Base-by-base conservation (phyloP, 2,113 vertebrate genomes). In the Toxostoma redivivum region DNA sequence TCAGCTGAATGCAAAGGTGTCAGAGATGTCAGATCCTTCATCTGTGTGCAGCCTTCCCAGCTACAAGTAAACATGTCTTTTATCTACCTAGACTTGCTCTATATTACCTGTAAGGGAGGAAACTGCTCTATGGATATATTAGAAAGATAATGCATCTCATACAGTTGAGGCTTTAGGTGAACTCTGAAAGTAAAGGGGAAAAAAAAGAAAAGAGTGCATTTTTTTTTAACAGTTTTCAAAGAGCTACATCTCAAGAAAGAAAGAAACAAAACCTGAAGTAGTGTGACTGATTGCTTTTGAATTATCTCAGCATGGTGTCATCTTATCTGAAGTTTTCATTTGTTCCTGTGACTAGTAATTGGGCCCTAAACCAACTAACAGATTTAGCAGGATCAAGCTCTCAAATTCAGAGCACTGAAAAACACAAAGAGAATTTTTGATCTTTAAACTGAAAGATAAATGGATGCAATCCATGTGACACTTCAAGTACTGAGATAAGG, bases 381-480 rank as follows among this genome's bases (percentile, higher is more conserved):
- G 84, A 82, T 94, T 95, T 94, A 95, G 81, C 7, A 33, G 92
- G 93, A 93, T 95, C 87, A 96, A 88, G 58, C 74, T 92, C 90
- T 64, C 54, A 62, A 73, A 94, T 73, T 92, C 87, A 91, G 81
- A 95, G 84, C 44, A 27, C 77, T 48, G 38, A 71, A 79, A 94
- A 95, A 91, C 61, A 85, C 23, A 66, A 19, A 71, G 44, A 58
- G 61, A 56, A 56, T 33, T 88, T 95, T 90, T 94, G 69, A 84
- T 92, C 71, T 91, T 94, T 86, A 92, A 96, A 93, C 60, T 47
- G 62, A 77, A 88, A 95, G 50, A 86, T 80, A 95, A 95, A 82
- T 56, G 57, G 50, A 65, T 87, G 66, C 54, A 94, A 82, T 54
- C 62, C 62, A 40, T 18, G 8, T 73, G 92, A 40, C 92, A 94